Evolutionary conservation across 1,140 invertebrate species (phyloP), one percentile per base, ranked within the genome.

Genomic region (Plodia interpunctella): DNA sequence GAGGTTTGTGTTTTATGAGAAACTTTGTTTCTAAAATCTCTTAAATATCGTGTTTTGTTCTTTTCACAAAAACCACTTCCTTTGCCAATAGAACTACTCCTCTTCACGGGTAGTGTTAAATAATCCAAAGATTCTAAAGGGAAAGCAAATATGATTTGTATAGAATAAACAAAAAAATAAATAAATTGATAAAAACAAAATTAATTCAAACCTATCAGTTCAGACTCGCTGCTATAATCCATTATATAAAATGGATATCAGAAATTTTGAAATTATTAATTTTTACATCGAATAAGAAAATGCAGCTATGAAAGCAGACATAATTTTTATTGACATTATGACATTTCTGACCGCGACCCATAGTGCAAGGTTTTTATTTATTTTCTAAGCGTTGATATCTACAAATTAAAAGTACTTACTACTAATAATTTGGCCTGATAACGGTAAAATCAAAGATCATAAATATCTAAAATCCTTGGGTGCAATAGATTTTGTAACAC

Each of bases 41-140:
- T 38, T 8, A 38, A 11, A 9, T 8, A 5, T 13, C 8, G n/a
- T n/a, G 28, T 35, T 15, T 38, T 38, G 5, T 35, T 30, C 53
- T 30, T 32, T 51, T 51, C n/a, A 51, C 17, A 19, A 0, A 35
- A 49, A 2, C 8, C 11, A 38, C 35, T 38, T 5, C 13, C 35
- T 38, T 38, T 38, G 2, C 35, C 13, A 8, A 38, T 2, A 38
- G 35, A 38, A n/a, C n/a, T n/a, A 38, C 35, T 38, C 62, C 70
- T 74, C 68, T 74, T 78, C 20, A 78, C 67, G 18, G 76, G 67
- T 18, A 66, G 72, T 65, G 69, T 70, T 49, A 78, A 59, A 70
- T 68, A 76, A 55, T 80, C 73, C 62, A 81, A 59, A n/a, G 68
- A 76, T 66, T 80, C 80, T 85, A 69, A 25, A 69, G 59, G 65